Evolutionary conservation across 2,113 vertebrate species (phyloP).

Genomic region (Microtus ochrogaster): DNA sequence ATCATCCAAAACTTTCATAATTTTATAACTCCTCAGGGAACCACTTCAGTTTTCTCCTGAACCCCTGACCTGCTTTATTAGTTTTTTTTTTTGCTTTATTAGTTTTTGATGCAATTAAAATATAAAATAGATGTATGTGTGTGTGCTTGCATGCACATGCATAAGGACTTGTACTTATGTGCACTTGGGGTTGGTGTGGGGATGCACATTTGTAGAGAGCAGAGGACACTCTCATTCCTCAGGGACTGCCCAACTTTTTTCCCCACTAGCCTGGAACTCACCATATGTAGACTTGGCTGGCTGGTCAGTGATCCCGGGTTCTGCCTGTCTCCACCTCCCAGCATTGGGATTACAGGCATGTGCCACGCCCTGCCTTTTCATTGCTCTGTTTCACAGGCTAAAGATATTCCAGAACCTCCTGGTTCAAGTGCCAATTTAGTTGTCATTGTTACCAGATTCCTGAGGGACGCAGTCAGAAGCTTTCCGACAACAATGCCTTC

Average conservation of each 20-base stretch:
- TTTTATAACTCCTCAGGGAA: conserved; percentile 86
- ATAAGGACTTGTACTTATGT: background rate
- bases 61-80: conserved; percentile 92
- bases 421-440: conserved; percentile 91
- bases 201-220: background rate
- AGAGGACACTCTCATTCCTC: background rate
- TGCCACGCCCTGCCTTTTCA: conserved; percentile 72
- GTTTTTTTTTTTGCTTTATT: conserved; percentile 94
- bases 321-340: background rate
- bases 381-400: conserved; percentile 92
- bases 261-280: background rate
- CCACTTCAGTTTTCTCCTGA: conserved; percentile 93
- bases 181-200: background rate
- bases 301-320: background rate
- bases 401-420: conserved; percentile 89
- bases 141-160: background rate
- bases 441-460: conserved; percentile 92
- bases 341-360: conserved; percentile 35
- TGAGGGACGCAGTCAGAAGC: conserved; percentile 90
- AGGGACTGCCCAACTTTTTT: background rate
- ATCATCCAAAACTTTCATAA: conserved; percentile 91
- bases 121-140: background rate
- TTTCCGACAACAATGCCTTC: conserved; percentile 93
- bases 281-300: background rate
- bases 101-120: conserved; percentile 91